Evolutionary conservation across 2,113 vertebrate species (phyloP).

Genomic region (Tragelaphus buxtoni): DNA sequence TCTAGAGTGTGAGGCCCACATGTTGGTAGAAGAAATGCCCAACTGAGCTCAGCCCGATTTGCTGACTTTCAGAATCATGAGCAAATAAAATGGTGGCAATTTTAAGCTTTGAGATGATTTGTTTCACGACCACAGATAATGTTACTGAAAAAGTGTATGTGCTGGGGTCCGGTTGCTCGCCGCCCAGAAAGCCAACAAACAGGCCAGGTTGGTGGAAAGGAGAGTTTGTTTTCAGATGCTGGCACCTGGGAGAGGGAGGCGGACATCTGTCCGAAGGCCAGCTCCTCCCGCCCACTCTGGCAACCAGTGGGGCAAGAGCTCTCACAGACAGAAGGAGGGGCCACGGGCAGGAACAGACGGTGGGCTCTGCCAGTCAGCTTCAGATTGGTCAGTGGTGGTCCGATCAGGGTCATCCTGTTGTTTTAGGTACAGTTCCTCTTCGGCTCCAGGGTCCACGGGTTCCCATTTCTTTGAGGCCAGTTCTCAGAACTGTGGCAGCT

Average conservation of each 20-base stretch:
- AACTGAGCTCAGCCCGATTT: not conserved
- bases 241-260: not conserved
- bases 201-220: not conserved
- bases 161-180: not conserved
- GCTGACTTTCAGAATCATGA: not conserved
- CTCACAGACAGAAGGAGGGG: not conserved
- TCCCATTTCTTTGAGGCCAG: not conserved
- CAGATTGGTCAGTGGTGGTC: not conserved
- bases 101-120: not conserved
- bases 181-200: not conserved
- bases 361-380: not conserved
- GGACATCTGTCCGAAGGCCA: not conserved
- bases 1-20: not conserved
- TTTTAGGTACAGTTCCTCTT: not conserved
- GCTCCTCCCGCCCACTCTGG: not conserved
- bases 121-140: not conserved
- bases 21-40: not conserved
- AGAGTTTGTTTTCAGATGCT: not conserved
- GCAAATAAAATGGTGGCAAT: not conserved
- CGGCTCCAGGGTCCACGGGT: not conserved
- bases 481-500: not conserved
- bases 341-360: not conserved
- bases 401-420: not conserved
- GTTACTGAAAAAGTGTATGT: not conserved
- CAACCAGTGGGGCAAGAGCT: not conserved